Conservation (phyloP, 2,113 vertebrate genomes). For the Rhagologus leucostigma region DNA sequence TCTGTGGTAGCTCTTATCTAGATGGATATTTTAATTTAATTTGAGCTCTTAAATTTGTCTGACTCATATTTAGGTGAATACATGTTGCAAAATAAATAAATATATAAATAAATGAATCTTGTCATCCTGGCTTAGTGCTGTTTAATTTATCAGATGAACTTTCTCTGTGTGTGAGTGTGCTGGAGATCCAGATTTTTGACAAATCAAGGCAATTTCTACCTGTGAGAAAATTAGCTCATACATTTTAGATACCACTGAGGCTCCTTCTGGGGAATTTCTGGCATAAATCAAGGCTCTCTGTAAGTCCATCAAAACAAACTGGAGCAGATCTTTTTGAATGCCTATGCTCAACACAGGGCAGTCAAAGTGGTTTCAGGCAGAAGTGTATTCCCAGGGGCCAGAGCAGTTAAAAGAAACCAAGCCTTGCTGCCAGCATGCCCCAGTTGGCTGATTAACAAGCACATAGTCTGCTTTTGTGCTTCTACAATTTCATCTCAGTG, state of each 20-base stretch:
- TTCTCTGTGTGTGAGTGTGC: neutral
- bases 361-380: conserved; percentile 26
- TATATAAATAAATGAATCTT: neutral
- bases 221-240: conserved; percentile 54
- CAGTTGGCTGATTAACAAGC: neutral
- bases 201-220: conserved; percentile 18
- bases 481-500: neutral
- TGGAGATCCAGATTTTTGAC: conserved; percentile 5
- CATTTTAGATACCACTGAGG: neutral
- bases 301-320: conserved; percentile 32
- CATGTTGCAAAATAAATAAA: neutral
- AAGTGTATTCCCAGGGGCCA: neutral
- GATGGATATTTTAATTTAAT: neutral
- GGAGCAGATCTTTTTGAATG: neutral
- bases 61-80: neutral
- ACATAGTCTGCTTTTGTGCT: neutral
- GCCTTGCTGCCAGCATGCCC: neutral
- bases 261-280: neutral
- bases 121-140: neutral
- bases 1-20: neutral
- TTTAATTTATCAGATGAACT: neutral
- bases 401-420: neutral
- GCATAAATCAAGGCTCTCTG: neutral
- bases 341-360: conserved; percentile 14
- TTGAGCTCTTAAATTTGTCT: neutral